Percentiles rank a stretch among this genome's conserved stretches.
Evolutionary conservation across 2,113 vertebrate species (phyloP).

Genomic region (Poeciliopsis retropinna): DNA sequence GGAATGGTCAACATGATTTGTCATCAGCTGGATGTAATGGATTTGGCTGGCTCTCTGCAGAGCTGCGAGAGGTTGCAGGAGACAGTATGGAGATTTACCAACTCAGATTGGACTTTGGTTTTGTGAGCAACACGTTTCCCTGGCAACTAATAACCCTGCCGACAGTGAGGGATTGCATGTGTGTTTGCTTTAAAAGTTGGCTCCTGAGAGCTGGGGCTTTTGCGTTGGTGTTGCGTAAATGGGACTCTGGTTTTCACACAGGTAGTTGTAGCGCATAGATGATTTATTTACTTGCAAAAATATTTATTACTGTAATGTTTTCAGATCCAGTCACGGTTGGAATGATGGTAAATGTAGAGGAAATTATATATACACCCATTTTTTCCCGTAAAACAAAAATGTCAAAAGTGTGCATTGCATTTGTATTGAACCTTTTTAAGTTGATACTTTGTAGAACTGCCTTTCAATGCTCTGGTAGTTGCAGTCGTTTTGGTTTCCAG

Average conservation of each 20-base stretch:
- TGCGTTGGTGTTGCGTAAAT: constrained; percentile 36
- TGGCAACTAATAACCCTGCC: constrained; percentile 51
- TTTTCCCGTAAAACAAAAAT: background rate
- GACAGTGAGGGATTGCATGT: constrained; percentile 45
- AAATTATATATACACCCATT: background rate
- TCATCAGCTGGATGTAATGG: constrained; percentile 34
- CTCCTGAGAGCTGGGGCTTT: constrained; percentile 29
- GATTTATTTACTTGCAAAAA: background rate
- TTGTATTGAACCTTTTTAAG: background rate
- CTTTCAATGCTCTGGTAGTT: background rate
- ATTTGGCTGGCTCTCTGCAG: constrained; percentile 20
- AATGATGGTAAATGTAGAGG: background rate
- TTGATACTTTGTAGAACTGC: background rate
- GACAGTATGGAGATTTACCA: constrained; percentile 33
- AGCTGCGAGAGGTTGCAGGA: constrained; percentile 16
- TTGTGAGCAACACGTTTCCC: constrained; percentile 58
- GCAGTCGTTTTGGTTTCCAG: background rate
- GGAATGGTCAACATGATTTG: constrained; percentile 25
- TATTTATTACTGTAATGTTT: background rate
- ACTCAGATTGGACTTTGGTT: constrained; percentile 63
- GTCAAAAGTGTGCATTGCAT: background rate
- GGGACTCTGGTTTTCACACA: constrained; percentile 32
- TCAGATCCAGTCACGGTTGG: background rate
- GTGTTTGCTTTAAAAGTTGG: constrained; percentile 60
- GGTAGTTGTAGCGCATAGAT: constrained; percentile 14